Evolutionary conservation across 1,140 invertebrate genomes (phyloP).

Genomic region (Magallana angulata): DNA sequence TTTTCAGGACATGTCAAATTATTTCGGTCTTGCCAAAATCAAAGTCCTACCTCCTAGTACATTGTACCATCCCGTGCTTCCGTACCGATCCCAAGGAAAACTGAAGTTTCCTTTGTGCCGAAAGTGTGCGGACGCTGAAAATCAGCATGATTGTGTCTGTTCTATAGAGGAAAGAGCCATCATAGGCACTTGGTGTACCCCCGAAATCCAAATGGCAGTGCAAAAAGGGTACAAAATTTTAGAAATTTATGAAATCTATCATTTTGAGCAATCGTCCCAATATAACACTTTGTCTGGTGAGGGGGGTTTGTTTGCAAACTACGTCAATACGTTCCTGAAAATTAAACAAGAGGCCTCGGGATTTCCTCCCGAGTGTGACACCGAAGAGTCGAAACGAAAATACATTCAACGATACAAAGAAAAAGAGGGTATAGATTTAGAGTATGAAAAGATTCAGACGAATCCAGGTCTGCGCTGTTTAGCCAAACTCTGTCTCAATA

Average conservation of each 20-base stretch:
- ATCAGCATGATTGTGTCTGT: constrained; percentile 49
- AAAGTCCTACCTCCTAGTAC: constrained; percentile 45
- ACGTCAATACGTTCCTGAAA: too few relatives aligned
- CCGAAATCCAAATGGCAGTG: constrained; percentile 77
- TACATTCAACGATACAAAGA: constrained; percentile 75
- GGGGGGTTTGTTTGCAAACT: too few relatives aligned
- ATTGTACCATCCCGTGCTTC: constrained; percentile 39
- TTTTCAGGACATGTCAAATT: constrained; percentile 43
- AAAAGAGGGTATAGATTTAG: constrained; percentile 75
- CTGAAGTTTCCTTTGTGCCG: constrained; percentile 54
- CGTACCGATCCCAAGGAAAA: constrained; percentile 48
- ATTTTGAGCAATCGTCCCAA: too few relatives aligned
- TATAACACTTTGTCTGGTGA: too few relatives aligned
- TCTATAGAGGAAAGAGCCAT: constrained; percentile 67
- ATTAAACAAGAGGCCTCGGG: too few relatives aligned
- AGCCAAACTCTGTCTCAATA: constrained; percentile 67
- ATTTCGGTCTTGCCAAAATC: constrained; percentile 42
- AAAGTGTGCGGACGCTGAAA: constrained; percentile 46
- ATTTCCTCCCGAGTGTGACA: too few relatives aligned
- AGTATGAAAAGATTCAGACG: constrained; percentile 72
- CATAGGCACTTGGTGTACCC: constrained; percentile 76
- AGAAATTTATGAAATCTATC: too few relatives aligned
- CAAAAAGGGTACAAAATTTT: constrained; percentile 69
- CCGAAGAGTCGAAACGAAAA: not conserved
- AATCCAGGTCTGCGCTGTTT: constrained; percentile 73